Percentiles rank a stretch among this genome's conserved stretches.
Evolutionary conservation across 2,888 invertebrate genomes (phyloP).

Genomic region (Rambutsinella grinnellia): DNA sequence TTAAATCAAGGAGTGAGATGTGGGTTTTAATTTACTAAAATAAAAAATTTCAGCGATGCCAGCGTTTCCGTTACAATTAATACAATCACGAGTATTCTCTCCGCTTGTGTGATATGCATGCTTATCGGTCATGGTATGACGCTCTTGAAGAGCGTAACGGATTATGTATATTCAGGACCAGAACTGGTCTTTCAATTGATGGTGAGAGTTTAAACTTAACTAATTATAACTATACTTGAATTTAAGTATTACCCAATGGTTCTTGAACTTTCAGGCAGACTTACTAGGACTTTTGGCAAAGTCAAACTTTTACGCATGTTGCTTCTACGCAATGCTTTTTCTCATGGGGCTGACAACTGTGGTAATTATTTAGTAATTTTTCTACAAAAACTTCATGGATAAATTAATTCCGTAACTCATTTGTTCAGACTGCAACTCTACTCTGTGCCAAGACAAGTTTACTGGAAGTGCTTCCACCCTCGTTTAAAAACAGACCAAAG

Average conservation of each 20-base stretch:
- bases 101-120: conserved; percentile 28
- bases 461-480: conserved; percentile 15
- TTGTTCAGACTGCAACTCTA: conserved; percentile 15
- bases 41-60: conserved; percentile 22
- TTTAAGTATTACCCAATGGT: not conserved
- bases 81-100: not conserved
- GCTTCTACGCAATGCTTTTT: conserved; percentile 23
- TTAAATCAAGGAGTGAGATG: too few species aligned
- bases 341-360: conserved; percentile 5
- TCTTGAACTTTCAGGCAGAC: conserved; percentile 20
- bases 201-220: not conserved
- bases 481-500: conserved; percentile 18
- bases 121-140: conserved; percentile 20
- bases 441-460: conserved; percentile 3
- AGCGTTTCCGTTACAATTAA: not conserved
- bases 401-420: not conserved
- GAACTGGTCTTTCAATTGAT: conserved; percentile 24
- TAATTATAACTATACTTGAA: not conserved
- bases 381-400: not conserved
- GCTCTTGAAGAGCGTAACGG: not conserved
- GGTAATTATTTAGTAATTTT: conserved; percentile 9
- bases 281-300: conserved; percentile 25
- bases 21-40: too few species aligned
- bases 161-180: conserved; percentile 14
- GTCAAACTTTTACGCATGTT: conserved; percentile 26